Conservation (phyloP, 1,140 invertebrate genomes). For the Melitaea cinxia region DNA sequence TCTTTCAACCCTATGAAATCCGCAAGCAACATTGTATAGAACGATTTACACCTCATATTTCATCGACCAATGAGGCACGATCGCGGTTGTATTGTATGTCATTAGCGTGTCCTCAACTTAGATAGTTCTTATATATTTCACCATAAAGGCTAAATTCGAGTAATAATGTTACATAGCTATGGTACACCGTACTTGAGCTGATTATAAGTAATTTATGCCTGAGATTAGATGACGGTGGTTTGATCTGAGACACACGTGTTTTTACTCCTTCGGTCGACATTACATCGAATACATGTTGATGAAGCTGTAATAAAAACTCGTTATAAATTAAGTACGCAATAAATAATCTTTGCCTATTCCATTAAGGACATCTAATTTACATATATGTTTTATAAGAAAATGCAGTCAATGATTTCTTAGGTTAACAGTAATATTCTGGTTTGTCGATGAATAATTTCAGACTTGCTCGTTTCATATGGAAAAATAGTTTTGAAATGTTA, state of each 20-base stretch:
- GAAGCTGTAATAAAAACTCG: slow-evolving; percentile 35
- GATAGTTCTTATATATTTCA: neutral
- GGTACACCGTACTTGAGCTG: slow-evolving; percentile 32
- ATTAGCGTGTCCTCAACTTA: slow-evolving; percentile 31
- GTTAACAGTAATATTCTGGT: neutral
- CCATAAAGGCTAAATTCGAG: neutral
- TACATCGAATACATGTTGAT: slow-evolving; percentile 27
- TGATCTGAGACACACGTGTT: slow-evolving; percentile 35
- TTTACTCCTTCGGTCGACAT: slow-evolving; percentile 35
- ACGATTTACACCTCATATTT: slow-evolving; percentile 61
- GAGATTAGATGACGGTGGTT: slow-evolving; percentile 43
- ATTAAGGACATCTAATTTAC: slow-evolving; percentile 20
- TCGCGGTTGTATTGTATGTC: slow-evolving; percentile 39
- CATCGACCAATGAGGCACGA: slow-evolving; percentile 48
- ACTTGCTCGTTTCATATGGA: too few relatives aligned
- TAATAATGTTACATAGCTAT: neutral
- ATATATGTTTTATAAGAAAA: neutral
- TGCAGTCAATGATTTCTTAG: neutral
- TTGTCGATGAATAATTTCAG: too few relatives aligned
- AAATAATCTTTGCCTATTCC: slow-evolving; percentile 16
- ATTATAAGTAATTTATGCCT: slow-evolving; percentile 46
- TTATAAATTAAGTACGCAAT: slow-evolving; percentile 17
- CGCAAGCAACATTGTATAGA: slow-evolving; percentile 38
- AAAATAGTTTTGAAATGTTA: too few relatives aligned
- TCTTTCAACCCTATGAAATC: slow-evolving; percentile 32